Percentiles rank a stretch among this genome's conserved stretches.
Evolutionary conservation across 30 jellyfish, hydroid and myxozoan genomes (phyloP).

Genomic region (Hydra vulgaris): DNA sequence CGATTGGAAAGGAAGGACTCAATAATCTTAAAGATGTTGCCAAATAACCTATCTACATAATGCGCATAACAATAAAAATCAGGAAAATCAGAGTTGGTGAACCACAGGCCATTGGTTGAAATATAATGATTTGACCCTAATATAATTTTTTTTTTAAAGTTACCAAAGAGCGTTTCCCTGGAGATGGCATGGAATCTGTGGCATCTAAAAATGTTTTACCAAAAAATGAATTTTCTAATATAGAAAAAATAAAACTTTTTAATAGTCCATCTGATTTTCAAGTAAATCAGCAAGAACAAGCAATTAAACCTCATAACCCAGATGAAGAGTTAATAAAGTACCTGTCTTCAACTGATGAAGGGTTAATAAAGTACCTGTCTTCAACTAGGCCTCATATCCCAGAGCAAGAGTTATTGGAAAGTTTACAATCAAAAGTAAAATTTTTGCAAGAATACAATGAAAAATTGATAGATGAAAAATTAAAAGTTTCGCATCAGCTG

Average conservation of each 20-base stretch:
- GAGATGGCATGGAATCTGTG: constrained; percentile 24
- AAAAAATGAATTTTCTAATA: neutral
- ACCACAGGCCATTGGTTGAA: too few relatives aligned
- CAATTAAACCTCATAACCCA: constrained; percentile 1
- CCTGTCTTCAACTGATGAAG: too few relatives aligned
- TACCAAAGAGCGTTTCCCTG: constrained; percentile 25
- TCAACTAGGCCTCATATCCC: constrained; percentile 1
- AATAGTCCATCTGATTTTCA: neutral
- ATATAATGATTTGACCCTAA: too few relatives aligned
- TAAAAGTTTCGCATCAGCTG: constrained; percentile 54
- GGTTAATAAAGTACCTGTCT: too few relatives aligned
- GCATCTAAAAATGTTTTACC: neutral
- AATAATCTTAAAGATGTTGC: too few relatives aligned
- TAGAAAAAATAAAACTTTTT: neutral
- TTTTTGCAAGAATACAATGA: constrained; percentile 31
- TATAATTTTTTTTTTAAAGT: neutral
- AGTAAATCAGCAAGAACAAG: neutral
- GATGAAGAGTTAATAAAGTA: too few relatives aligned
- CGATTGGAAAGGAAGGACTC: too few relatives aligned
- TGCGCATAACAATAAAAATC: too few relatives aligned
- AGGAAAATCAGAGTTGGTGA: too few relatives aligned
- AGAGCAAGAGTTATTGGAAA: constrained; percentile 11
- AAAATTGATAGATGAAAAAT: constrained; percentile 43
- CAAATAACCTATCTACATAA: too few relatives aligned
- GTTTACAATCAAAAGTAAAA: constrained; percentile 24